Evolutionary conservation across 37 sponge, comb jelly and placozoan species (phyloP).

Genomic region (Halisarca cf. caerulea): DNA sequence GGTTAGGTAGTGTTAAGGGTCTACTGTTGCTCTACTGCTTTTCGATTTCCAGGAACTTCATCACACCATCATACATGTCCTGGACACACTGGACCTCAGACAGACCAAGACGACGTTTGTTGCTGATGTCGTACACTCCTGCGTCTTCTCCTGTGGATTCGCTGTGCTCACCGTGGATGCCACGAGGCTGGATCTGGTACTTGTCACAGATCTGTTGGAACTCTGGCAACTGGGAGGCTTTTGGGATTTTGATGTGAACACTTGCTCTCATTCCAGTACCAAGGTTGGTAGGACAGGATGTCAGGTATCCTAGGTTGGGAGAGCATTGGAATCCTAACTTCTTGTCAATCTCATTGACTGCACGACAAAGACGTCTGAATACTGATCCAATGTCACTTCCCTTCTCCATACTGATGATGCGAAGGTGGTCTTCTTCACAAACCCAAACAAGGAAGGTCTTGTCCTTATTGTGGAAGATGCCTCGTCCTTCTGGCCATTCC

Average conservation of each 20-base stretch:
- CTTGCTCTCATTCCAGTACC: constrained; percentile 92
- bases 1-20: too few relatives aligned
- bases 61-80: constrained; percentile 85
- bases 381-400: constrained; percentile 87
- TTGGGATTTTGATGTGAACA: constrained; percentile 79
- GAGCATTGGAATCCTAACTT: constrained; percentile 65
- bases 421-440: constrained; percentile 90
- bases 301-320: constrained; percentile 79
- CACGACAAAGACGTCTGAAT: constrained; percentile 71
- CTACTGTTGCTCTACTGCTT: too few relatives aligned
- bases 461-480: constrained; percentile 78
- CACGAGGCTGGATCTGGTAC: constrained; percentile 79
- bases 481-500: constrained; percentile 80
- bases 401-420: constrained; percentile 95
- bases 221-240: constrained; percentile 35
- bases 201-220: constrained; percentile 63
- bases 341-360: constrained; percentile 66
- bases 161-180: constrained; percentile 81
- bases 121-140: constrained; percentile 83
- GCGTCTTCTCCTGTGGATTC: constrained; percentile 56
- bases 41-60: constrained; percentile 75
- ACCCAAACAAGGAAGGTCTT: constrained; percentile 89
- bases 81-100: constrained; percentile 91
- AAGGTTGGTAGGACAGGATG: constrained; percentile 92
- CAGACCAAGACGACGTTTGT: constrained; percentile 76